Base-by-base conservation (phyloP, 1,140 invertebrate species). In the Euura saliciscinereae region DNA sequence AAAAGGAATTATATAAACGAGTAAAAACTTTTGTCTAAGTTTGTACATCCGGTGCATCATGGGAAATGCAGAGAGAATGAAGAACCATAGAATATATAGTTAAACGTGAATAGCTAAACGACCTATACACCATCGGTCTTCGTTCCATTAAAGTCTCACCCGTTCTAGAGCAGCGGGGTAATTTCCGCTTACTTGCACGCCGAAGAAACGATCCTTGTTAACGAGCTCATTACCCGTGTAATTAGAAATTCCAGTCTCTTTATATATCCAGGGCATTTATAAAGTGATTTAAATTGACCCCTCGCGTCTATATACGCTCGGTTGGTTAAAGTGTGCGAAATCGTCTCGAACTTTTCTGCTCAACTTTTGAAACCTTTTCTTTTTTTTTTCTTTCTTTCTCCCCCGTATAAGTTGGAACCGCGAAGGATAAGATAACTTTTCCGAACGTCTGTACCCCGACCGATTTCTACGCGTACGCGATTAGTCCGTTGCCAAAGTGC, bases 221-320 rank as follows among this genome's bases (percentile, higher is more conserved):
- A 80, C 75, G 76, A 79, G 76, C 75, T 80, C 72, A 74, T 78
- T 80, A 77, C 68, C 72, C 75, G 43, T 59, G 51, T 73, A 73
- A 76, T 77, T 77, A 77, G 70, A 73, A 77, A 77, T 74, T 71
- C 70, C 71, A 45, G 68, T 51, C 71, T 73, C 73, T 59, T 0
- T 28, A 28, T 59, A 59, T 59, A 59, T 59, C 51, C 51, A 1
- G 3, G 51, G 51, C 51, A 59, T 6, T 59, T 59, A 59, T n/a
- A 11, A 59, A 59, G 5, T 28, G 51, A 59, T 11, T 59, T 59
- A 59, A 59, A 59, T 59, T 59, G 51, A 59, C 51, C 3, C 51
- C 51, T n/a, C 13, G 5, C 51, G 5, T n/a, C 8, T n/a, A n/a
- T 59, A 59, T 4, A 8, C 3, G 13, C 51, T 4, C 51, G 13